Conservation (phyloP, 2,113 vertebrate genomes). For the Podarcis cretensis region DNA sequence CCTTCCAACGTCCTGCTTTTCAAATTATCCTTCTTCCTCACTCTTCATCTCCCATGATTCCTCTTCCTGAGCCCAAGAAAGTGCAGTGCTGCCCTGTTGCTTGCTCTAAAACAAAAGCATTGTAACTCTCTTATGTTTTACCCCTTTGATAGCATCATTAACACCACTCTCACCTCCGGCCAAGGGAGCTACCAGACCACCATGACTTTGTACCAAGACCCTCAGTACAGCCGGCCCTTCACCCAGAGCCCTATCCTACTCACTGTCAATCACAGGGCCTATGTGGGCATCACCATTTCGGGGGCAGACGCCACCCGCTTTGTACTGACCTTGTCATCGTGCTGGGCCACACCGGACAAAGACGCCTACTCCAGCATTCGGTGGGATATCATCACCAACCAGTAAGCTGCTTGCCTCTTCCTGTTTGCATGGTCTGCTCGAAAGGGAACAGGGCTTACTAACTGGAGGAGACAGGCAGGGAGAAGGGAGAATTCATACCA, state of each 20-base stretch:
- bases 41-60: too few species aligned
- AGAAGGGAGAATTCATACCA: not conserved
- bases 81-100: fast-evolving
- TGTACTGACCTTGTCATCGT: slow-evolving; percentile 64
- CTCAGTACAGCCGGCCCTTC: slow-evolving; percentile 56
- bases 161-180: slow-evolving; percentile 55
- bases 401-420: slow-evolving; percentile 47
- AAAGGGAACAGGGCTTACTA: not conserved
- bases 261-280: slow-evolving; percentile 58
- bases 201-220: slow-evolving; percentile 67
- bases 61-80: not conserved
- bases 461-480: not conserved
- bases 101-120: not conserved
- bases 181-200: slow-evolving; percentile 56
- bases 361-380: slow-evolving; percentile 28
- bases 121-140: not conserved
- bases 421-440: not conserved
- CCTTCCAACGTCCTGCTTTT: not conserved
- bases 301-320: slow-evolving; percentile 68
- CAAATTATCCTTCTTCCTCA: not conserved
- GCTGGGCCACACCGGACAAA: slow-evolving; percentile 74
- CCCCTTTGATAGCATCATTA: slow-evolving; percentile 52
- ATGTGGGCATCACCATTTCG: slow-evolving; percentile 58
- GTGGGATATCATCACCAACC: slow-evolving; percentile 69
- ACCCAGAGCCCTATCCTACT: slow-evolving; percentile 27